phyloP scores from a whole-genome alignment of 1,140 invertebrate species.

The Argopecten irradians region DNA sequence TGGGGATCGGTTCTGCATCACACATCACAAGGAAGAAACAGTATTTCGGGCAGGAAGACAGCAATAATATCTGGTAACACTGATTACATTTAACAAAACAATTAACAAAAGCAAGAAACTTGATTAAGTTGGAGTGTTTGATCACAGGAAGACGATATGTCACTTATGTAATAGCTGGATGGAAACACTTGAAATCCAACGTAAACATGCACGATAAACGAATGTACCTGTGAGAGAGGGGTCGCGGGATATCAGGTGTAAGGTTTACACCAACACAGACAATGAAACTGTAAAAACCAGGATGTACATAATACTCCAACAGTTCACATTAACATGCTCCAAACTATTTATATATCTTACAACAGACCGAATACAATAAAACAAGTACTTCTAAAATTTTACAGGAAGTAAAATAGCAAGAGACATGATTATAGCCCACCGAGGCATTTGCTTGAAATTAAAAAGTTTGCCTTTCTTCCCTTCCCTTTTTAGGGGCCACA shows the following conservation, averaged over 20 bases:
- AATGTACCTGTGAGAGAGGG: not conserved
- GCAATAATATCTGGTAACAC: not conserved
- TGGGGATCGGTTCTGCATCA: no score
- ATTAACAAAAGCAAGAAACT: not conserved
- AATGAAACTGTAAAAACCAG: not conserved
- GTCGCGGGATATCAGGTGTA: not conserved
- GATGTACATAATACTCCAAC: not conserved
- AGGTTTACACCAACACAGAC: not conserved
- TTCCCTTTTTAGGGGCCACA: no score
- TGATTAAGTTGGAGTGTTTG: not conserved
- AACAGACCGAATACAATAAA: not conserved
- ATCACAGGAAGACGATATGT: slow-evolving; percentile 5
- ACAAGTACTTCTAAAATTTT: not conserved
- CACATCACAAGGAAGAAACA: no score
- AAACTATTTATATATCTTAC: not conserved
- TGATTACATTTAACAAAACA: not conserved
- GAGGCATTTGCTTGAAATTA: not conserved
- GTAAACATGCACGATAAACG: not conserved
- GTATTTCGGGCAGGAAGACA: not conserved
- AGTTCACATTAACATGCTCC: not conserved
- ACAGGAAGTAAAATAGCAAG: not conserved
- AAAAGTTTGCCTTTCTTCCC: no score
- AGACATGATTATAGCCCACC: not conserved
- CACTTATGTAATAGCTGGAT: not conserved
- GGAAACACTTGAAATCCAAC: not conserved